Evolutionary conservation across 2,797 vertebrate genomes (phyloP), one percentile per base, ranked within the genome.

Genomic region (Australoheros facetus): DNA sequence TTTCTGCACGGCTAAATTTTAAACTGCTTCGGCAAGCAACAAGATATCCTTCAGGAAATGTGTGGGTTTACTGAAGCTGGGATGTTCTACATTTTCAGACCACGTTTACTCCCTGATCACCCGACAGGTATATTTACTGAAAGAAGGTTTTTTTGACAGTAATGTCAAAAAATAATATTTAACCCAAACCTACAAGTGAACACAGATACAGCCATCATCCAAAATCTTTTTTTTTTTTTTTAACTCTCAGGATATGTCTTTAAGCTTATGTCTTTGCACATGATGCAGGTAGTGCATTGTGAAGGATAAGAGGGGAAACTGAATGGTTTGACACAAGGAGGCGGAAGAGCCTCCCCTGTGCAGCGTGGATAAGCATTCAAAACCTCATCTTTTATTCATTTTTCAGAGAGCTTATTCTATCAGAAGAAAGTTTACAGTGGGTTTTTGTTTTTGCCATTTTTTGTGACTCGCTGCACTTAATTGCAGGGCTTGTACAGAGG

Each of bases 301-400:
- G 37, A 73, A 30, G 2, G 19, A 39, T 59, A 56, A 77, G 34
- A 54, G 30, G 7, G 4, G 17, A 39, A 76, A 74, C n/a, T 73
- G 45, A 77, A 56, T n/a, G 7, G 54, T 73, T 56, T 82, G 80
- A 86, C 56, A 64, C 34, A 16, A 48, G 14, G 55, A 75, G 42
- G 71, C 53, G 26, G 51, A 71, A 69, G 69, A 80, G 54, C 54
- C 21, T 75, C 6, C 58, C 26, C 59, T 62, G 57, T 66, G 28
- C 54, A 71, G 55, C 45, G 55, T 26, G 14, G 77, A 81, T 82
- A 76, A 78, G 73, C 51, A 58, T 60, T 78, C n/a, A 62, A 79
- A 84, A 60, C 64, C 39, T 83, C 70, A 85, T 83, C n/a, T 80
- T 78, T 77, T 77, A 77, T 85, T 82, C 32, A 85, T 87, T 82